Evolutionary conservation across 2,113 vertebrate genomes (phyloP).

Genomic region (Fregetta grallaria): DNA sequence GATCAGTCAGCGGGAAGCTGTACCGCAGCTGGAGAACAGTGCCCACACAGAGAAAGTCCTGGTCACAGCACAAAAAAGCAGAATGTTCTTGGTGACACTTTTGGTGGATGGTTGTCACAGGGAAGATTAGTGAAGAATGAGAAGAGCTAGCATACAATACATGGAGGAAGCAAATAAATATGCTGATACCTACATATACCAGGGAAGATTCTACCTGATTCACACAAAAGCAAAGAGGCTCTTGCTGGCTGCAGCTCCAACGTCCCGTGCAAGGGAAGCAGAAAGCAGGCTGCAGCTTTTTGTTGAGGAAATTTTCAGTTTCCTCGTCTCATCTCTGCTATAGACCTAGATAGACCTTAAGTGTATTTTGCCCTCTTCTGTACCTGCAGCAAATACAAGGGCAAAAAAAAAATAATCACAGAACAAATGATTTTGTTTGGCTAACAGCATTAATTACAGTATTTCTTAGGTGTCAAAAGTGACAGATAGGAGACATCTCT

Average conservation of each 20-base stretch:
- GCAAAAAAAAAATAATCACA: not conserved
- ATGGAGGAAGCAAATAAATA: not conserved
- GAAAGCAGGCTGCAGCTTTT: not conserved
- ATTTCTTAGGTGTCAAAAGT: not conserved
- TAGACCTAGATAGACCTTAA: not conserved
- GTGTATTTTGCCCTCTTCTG: not conserved
- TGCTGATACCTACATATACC: not conserved
- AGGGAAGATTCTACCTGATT: not conserved
- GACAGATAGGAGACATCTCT: not conserved
- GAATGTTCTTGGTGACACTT: not conserved
- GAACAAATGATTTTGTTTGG: not conserved
- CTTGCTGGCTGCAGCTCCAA: not conserved
- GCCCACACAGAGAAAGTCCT: not conserved
- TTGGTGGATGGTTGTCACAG: not conserved
- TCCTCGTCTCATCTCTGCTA: not conserved
- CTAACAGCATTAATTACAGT: not conserved
- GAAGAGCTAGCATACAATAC: not conserved
- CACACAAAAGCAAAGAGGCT: not conserved
- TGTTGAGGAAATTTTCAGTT: not conserved
- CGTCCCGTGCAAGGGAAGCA: accelerated
- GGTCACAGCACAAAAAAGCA: not conserved
- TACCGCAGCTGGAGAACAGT: not conserved
- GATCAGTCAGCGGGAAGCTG: not conserved
- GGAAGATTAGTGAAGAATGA: not conserved
- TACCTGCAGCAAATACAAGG: not conserved